Conservation (phyloP, 2,113 vertebrate genomes). For the Damaliscus lunatus region DNA sequence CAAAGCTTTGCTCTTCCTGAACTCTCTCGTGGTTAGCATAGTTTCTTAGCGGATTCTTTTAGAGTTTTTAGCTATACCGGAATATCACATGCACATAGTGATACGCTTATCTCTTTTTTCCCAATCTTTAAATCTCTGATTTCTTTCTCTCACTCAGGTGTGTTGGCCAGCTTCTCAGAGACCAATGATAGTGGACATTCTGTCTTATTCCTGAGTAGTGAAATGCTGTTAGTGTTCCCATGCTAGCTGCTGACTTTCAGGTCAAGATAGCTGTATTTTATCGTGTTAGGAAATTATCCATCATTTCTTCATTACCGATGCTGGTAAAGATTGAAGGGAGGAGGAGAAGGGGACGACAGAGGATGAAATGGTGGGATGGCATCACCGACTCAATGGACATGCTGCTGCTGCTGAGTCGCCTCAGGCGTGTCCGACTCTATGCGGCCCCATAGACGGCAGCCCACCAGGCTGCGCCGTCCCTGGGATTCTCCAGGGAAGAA, state of each 20-base stretch:
- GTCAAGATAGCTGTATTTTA: neutral
- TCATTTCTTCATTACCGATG: neutral
- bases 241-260: neutral
- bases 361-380: neutral
- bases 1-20: neutral
- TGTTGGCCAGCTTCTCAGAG: neutral
- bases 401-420: neutral
- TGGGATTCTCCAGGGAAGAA: no score
- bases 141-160: neutral
- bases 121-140: neutral
- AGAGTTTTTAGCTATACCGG: neutral
- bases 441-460: rapidly evolving
- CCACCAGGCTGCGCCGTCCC: no score
- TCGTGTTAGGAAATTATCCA: neutral
- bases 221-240: neutral
- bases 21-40: neutral
- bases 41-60: neutral
- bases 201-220: neutral
- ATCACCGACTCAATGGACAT: neutral
- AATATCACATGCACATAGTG: neutral
- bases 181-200: neutral
- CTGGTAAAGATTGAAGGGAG: neutral
- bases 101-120: neutral
- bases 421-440: no score
- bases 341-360: neutral